Conservation (phyloP, 2,888 invertebrate genomes). For the Drosophila cognata region DNA sequence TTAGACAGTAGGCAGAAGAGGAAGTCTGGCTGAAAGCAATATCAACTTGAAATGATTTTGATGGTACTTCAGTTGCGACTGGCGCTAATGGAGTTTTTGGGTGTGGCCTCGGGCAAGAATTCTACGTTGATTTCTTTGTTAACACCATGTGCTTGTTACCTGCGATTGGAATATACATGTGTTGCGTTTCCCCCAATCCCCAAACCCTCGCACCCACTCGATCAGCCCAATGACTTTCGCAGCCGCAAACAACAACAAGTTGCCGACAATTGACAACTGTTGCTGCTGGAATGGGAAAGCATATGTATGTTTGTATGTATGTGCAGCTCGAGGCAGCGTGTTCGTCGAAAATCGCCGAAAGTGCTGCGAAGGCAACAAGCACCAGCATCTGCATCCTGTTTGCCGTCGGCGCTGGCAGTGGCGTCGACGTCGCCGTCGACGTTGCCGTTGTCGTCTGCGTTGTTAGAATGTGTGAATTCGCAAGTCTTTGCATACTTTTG, state of each 20-base stretch:
- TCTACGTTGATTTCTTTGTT: constrained; percentile 22
- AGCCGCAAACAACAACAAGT: constrained; percentile 66
- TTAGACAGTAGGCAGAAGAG: constrained; percentile 4
- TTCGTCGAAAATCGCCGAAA: constrained; percentile 76
- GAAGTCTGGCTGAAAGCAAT: constrained; percentile 34
- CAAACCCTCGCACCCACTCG: not conserved
- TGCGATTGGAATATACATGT: constrained; percentile 26
- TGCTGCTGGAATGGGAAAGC: constrained; percentile 45
- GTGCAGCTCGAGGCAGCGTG: constrained; percentile 35
- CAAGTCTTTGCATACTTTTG: constrained; percentile 78
- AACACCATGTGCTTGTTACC: constrained; percentile 23
- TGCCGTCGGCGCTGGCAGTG: constrained; percentile 28
- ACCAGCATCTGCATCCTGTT: constrained; percentile 47
- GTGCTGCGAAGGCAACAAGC: constrained; percentile 59
- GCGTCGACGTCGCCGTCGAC: constrained; percentile 29
- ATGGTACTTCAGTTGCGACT: constrained; percentile 28
- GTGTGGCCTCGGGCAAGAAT: constrained; percentile 30
- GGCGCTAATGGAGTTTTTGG: constrained; percentile 44
- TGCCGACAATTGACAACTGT: constrained; percentile 70
- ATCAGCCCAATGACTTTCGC: constrained; percentile 23
- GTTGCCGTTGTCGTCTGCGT: constrained; percentile 25
- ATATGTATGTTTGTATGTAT: constrained; percentile 4
- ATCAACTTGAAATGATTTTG: constrained; percentile 49
- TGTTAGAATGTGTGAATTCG: constrained; percentile 76
- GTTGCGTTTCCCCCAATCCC: not conserved